A percentile compares a stretch with the other conserved stretches of the same genome.
These are phyloP conservation scores for Drosophila rellima DNA, from an alignment of 2,888 invertebrate genomes.

Conservation along the genomic window DNA sequence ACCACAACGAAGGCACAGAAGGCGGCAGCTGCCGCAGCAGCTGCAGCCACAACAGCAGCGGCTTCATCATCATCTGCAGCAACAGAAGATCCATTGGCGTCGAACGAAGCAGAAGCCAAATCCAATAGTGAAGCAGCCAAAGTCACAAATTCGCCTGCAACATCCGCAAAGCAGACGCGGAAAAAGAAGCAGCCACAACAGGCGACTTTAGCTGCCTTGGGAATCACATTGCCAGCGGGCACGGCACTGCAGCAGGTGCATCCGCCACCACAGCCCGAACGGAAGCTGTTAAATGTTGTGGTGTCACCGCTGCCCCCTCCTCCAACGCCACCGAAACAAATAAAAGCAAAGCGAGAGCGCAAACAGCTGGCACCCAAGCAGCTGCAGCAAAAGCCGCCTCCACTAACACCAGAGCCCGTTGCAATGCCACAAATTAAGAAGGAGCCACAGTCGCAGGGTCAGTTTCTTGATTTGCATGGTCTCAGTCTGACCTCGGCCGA, in stretches of 20 bases:
- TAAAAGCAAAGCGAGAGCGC: slow-evolving; percentile 80
- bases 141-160: slow-evolving; percentile 37
- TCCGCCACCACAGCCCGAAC: slow-evolving; percentile 26
- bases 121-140: slow-evolving; percentile 18
- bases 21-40: slow-evolving; percentile 66
- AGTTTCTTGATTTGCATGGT: slow-evolving; percentile 82
- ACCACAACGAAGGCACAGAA: slow-evolving; percentile 73
- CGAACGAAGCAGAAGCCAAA: slow-evolving; percentile 8
- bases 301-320: slow-evolving; percentile 31
- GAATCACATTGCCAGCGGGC: slow-evolving; percentile 70
- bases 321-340: slow-evolving; percentile 54
- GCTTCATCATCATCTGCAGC: slow-evolving; percentile 12
- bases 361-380: slow-evolving; percentile 82
- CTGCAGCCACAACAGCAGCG: slow-evolving; percentile 52
- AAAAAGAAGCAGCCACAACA: slow-evolving; percentile 75
- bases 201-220: slow-evolving; percentile 70
- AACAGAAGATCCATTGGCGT: slow-evolving; percentile 19
- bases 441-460: slow-evolving; percentile 62
- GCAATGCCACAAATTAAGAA: slow-evolving; percentile 65
- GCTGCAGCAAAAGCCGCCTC: slow-evolving; percentile 73
- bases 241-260: slow-evolving; percentile 66
- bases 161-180: slow-evolving; percentile 59
- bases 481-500: slow-evolving; percentile 85
- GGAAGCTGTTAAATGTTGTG: slow-evolving; percentile 45
- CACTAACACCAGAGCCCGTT: slow-evolving; percentile 9